A percentile compares a stretch with the other conserved stretches of the same genome.
Conservation (phyloP, 2,888 invertebrate genomes). For the Drosophila koepferae region DNA sequence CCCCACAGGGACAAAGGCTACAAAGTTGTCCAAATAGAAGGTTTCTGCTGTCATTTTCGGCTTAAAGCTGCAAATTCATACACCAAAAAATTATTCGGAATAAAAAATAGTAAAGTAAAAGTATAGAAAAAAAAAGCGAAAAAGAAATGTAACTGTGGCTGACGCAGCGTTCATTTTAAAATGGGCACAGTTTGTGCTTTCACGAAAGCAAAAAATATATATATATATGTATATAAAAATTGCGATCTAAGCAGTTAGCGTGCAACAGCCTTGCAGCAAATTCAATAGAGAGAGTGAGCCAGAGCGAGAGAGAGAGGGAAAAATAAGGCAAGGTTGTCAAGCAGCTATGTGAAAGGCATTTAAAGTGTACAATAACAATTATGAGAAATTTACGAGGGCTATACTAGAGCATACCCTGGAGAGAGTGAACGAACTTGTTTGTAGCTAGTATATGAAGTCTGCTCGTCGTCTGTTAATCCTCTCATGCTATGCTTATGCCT, state of each 20-base stretch:
- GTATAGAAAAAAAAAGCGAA: constrained; percentile 20
- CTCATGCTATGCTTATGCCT: too few species aligned
- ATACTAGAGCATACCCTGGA: constrained; percentile 20
- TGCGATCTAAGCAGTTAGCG: constrained; percentile 37
- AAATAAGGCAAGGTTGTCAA: constrained; percentile 36
- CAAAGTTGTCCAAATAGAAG: constrained; percentile 57
- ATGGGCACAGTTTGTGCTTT: constrained; percentile 5
- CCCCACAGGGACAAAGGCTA: constrained; percentile 23
- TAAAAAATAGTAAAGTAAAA: background rate
- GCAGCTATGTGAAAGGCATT: constrained; percentile 44
- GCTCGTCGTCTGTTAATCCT: too few species aligned
- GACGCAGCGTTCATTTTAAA: constrained; percentile 54
- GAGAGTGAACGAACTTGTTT: background rate
- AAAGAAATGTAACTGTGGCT: constrained; percentile 35
- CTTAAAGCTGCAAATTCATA: constrained; percentile 45
- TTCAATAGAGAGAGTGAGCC: constrained; percentile 36
- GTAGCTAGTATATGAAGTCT: too few species aligned
- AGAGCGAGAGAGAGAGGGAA: background rate
- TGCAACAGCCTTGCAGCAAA: constrained; percentile 45
- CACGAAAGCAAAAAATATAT: background rate
- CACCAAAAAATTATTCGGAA: constrained; percentile 1
- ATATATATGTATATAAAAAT: constrained; percentile 7
- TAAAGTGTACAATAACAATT: constrained; percentile 22
- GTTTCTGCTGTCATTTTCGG: constrained; percentile 63
- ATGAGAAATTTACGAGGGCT: too few species aligned